Evolutionary conservation across 2,797 vertebrate species (phyloP).

Genomic region (Enoplosus armatus): DNA sequence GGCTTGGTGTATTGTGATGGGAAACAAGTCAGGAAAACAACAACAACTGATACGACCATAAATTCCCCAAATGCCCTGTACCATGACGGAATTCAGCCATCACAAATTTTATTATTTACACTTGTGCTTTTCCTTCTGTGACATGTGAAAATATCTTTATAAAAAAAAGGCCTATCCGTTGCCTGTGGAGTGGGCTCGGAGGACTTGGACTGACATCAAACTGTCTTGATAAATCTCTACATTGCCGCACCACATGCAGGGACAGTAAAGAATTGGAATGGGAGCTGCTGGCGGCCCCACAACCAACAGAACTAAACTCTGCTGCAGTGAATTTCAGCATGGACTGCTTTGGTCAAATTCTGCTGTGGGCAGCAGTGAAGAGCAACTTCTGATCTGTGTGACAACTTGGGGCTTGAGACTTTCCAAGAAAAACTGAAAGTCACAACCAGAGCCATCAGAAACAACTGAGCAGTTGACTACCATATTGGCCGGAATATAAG

Average conservation of each 20-base stretch:
- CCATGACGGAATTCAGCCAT: too few relatives aligned
- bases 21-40: neutral
- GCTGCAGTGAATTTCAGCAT: neutral
- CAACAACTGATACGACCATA: neutral
- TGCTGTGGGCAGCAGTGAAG: conserved; percentile 7
- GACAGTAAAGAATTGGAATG: too few relatives aligned
- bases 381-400: neutral
- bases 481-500: neutral
- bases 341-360: neutral
- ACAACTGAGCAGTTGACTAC: neutral
- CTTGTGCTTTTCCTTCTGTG: neutral
- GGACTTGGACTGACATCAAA: neutral
- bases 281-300: too few relatives aligned
- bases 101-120: neutral
- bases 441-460: neutral
- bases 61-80: too few relatives aligned
- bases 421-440: neutral
- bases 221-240: neutral
- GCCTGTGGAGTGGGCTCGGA: neutral
- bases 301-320: too few relatives aligned
- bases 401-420: neutral
- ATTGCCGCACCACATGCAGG: too few relatives aligned
- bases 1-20: neutral
- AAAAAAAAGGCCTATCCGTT: neutral
- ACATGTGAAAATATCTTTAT: neutral